Percentiles rank a stretch among this genome's conserved stretches.
Conservation (phyloP, 2,797 vertebrate genomes). For the Synaphobranchus kaupii region DNA sequence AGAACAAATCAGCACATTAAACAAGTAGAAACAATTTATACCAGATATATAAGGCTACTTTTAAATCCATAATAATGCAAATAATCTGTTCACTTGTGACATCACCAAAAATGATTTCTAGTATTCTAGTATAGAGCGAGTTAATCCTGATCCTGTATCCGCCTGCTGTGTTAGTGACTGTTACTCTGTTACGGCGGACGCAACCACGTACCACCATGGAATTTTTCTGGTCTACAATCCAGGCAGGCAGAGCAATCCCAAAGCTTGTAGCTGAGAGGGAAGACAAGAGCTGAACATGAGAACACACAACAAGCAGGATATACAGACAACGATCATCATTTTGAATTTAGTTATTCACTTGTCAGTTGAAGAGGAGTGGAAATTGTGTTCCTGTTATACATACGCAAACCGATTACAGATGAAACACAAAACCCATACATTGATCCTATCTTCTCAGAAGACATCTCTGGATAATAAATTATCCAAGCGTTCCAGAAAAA, state of each 20-base stretch:
- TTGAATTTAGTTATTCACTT: neutral
- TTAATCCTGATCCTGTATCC: neutral
- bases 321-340: neutral
- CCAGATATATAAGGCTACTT: neutral
- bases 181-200: neutral
- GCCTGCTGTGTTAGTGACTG: neutral
- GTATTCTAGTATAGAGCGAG: neutral
- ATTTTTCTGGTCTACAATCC: constrained; percentile 99
- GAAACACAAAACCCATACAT: neutral
- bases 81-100: neutral
- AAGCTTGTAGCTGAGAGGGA: constrained; percentile 87
- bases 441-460: neutral
- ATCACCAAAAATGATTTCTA: neutral
- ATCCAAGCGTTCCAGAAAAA: neutral
- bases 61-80: neutral
- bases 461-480: neutral
- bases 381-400: neutral
- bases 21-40: neutral
- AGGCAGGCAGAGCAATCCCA: constrained; percentile 95
- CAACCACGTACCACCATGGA: constrained; percentile 88
- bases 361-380: neutral
- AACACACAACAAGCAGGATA: neutral
- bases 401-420: neutral
- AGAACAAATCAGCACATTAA: neutral
- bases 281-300: neutral